Evolutionary conservation across 2,113 vertebrate species (phyloP), one percentile per base, ranked within the genome.

Genomic region (Paralichthys olivaceus): DNA sequence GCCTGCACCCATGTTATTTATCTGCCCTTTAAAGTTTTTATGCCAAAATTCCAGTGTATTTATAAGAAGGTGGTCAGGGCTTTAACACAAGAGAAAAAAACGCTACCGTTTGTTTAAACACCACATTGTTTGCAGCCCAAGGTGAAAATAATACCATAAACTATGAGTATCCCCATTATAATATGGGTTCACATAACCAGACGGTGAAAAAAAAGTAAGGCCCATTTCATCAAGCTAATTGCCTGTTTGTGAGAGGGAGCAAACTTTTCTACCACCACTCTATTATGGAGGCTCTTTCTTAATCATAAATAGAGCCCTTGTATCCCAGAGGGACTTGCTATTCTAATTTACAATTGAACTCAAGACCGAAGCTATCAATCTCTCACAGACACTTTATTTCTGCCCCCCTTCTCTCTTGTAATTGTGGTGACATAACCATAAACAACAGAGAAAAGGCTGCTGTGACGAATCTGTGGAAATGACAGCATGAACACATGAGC

Each of bases 341-440:
- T 98, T 97, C 96, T 97, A 97, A 99, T 99, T 98, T 98, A 97
- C 96, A 97, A 97, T 96, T 98, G 96, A 99, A 98, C 96, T 96
- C 94, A 95, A 96, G 96, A 98, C 96, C 96, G 96, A 96, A 96
- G 95, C 96, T 96, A 99, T 98, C 97, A 96, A 99, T 99, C 97
- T 97, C 95, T 95, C 93, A 94, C 92, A 96, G 95, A 92, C 95
- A 96, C 94, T 96, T 96, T 92, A 90, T 90, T 86, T 85, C 76
- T 88, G 69, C 85, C 79, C 87, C 84, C 86, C 80, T 90, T 87
- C 84, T 77, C 75, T 79, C 85, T 93, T 96, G 94, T 97, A 97
- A 97, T 96, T 96, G 96, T 95, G 95, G 94, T 94, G 95, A 96
- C 95, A 95, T 95, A 95, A 95, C 94, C 96, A 96, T 96, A 93